phyloP scores from a whole-genome alignment of 2,888 invertebrate species.

The Graphium colonna region DNA sequence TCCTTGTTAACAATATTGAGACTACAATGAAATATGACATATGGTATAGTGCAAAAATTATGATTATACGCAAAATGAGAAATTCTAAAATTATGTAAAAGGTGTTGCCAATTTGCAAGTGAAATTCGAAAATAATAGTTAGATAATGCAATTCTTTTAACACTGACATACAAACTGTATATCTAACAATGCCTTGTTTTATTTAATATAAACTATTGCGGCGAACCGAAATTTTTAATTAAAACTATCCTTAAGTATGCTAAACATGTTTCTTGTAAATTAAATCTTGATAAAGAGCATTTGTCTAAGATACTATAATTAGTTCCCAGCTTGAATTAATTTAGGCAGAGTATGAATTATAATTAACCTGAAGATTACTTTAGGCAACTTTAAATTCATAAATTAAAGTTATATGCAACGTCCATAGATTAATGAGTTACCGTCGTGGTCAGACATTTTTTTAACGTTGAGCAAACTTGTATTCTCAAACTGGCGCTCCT shows the following conservation, averaged over 20 bases:
- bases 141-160: no score
- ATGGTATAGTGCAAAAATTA: no score
- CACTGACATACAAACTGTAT: no score
- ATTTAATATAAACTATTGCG: no score
- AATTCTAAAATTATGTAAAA: no score
- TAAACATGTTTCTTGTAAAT: conserved; percentile 44
- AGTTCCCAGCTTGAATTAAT: conserved; percentile 51
- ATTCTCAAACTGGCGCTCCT: conserved; percentile 15
- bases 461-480: conserved; percentile 17
- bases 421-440: conserved; percentile 25
- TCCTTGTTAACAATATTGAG: no score
- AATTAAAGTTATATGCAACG: conserved; percentile 24
- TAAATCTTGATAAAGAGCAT: conserved; percentile 53
- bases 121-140: no score
- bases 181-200: no score
- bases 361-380: conserved; percentile 53
- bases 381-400: conserved; percentile 43
- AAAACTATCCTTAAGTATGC: conserved; percentile 30
- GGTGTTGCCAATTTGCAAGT: no score
- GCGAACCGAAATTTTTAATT: conserved; percentile 5
- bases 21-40: no score
- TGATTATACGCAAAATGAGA: no score
- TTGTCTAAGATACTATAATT: conserved; percentile 63
- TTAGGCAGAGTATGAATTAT: conserved; percentile 56
- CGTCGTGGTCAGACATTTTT: conserved; percentile 15